Evolutionary conservation across 2,888 invertebrate genomes (phyloP).

Genomic region (Tetramorium bicarinatum): DNA sequence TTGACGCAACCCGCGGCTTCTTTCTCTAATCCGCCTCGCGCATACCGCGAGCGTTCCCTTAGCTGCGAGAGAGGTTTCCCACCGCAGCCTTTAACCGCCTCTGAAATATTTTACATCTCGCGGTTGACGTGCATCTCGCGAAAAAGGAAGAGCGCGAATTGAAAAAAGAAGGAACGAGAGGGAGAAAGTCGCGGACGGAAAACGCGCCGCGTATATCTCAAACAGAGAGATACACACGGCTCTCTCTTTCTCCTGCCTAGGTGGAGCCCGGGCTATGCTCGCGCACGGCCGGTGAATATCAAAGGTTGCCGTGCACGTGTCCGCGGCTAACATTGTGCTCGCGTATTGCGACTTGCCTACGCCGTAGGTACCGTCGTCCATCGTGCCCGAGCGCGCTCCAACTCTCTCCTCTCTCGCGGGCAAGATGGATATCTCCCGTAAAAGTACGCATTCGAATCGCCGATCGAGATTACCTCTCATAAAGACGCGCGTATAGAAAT

Average conservation of each 20-base stretch:
- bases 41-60: conserved; percentile 29
- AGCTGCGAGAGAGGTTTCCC: conserved; percentile 26
- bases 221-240: conserved; percentile 42
- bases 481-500: conserved; percentile 7
- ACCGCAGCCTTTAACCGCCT: conserved; percentile 51
- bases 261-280: conserved; percentile 21
- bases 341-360: conserved; percentile 46
- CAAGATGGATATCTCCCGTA: conserved; percentile 35
- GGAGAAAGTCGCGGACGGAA: conserved; percentile 27
- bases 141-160: conserved; percentile 19
- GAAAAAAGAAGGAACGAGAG: neutral
- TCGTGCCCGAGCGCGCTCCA: conserved; percentile 22
- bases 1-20: conserved; percentile 41
- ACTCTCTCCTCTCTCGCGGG: conserved; percentile 49
- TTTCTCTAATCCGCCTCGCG: conserved; percentile 40
- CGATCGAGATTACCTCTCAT: neutral
- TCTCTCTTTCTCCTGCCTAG: conserved; percentile 28
- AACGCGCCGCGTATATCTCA: conserved; percentile 45
- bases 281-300: conserved; percentile 48
- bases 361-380: conserved; percentile 36
- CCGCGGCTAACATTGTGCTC: conserved; percentile 47
- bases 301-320: conserved; percentile 52
- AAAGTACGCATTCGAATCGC: conserved; percentile 27
- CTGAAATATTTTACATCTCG: conserved; percentile 55
- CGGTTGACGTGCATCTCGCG: conserved; percentile 50